A percentile compares a stretch with the other conserved stretches of the same genome.
Evolutionary conservation across 2,113 vertebrate species (phyloP).

Genomic region (Lophius piscatorius): DNA sequence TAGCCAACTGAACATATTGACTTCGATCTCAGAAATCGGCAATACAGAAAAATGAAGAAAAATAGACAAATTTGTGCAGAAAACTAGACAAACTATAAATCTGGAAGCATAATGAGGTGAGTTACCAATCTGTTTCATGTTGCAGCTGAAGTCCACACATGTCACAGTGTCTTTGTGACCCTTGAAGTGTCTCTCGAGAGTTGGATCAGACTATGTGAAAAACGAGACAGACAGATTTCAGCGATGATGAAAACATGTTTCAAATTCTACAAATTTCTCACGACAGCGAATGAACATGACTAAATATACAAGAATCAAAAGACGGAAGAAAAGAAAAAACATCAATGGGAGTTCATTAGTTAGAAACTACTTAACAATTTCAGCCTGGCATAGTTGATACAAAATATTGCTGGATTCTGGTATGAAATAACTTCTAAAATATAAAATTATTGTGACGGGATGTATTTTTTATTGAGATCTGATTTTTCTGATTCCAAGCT

Average conservation of each 20-base stretch:
- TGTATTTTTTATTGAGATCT: too few species aligned
- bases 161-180: constrained; percentile 92
- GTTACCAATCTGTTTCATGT: constrained; percentile 91
- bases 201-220: constrained; percentile 86
- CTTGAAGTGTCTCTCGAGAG: constrained; percentile 90
- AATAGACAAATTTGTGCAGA: background rate
- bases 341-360: background rate
- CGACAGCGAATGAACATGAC: background rate
- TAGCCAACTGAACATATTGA: constrained; percentile 7
- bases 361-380: too few species aligned
- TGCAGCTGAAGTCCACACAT: constrained; percentile 89
- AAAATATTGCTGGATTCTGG: too few species aligned
- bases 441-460: too few species aligned
- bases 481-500: too few species aligned
- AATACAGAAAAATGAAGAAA: background rate
- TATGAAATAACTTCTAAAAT: too few species aligned
- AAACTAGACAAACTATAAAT: background rate
- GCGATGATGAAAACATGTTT: background rate
- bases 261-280: background rate
- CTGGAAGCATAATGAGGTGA: background rate
- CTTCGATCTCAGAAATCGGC: background rate
- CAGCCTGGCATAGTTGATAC: too few species aligned
- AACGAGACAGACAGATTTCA: constrained; percentile 14
- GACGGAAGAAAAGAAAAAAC: background rate
- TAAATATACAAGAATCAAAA: background rate